A percentile compares a stretch with the other conserved stretches of the same genome.
phyloP scores from a whole-genome alignment of 2,888 invertebrate genomes.

The Phytoseiulus persimilis region DNA sequence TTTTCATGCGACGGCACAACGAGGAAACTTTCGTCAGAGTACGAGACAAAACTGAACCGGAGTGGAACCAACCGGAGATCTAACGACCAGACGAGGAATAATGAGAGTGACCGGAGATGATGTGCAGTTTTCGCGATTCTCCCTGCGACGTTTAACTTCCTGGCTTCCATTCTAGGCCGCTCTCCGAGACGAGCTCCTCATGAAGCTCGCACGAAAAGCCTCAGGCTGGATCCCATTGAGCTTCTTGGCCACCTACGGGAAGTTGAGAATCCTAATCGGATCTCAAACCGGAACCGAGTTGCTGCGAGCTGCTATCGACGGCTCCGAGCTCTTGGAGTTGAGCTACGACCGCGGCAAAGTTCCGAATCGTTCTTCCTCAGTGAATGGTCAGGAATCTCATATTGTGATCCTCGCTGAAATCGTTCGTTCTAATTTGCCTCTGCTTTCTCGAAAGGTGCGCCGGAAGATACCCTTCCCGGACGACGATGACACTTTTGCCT shows the following conservation, averaged over 20 bases:
- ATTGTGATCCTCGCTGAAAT: not conserved
- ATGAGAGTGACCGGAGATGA: too few species aligned
- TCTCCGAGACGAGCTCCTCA: slow-evolving; percentile 16
- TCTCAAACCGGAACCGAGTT: not conserved
- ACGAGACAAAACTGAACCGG: too few species aligned
- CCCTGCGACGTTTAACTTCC: too few species aligned
- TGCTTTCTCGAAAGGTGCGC: not conserved
- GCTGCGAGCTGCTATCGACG: not conserved
- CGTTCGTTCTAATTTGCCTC: not conserved
- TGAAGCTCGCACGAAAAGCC: not conserved
- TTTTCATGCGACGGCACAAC: too few species aligned
- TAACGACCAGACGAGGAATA: too few species aligned
- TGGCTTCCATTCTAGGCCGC: not conserved
- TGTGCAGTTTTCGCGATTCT: not conserved
- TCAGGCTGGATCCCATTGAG: slow-evolving; percentile 6
- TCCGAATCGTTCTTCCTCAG: not conserved
- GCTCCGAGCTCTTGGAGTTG: not conserved
- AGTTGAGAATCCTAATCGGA: not conserved
- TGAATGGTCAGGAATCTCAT: not conserved
- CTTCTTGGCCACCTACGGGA: slow-evolving; percentile 27
- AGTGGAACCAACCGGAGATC: too few species aligned
- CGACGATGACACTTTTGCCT: slow-evolving; percentile 17
- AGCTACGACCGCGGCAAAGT: slow-evolving; percentile 6
- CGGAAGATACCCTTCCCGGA: slow-evolving; percentile 15
- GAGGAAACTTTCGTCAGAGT: too few species aligned